These are phyloP conservation scores for Ciconia stormi DNA, from an alignment of 2,113 vertebrate species.

Conservation along the genomic window DNA sequence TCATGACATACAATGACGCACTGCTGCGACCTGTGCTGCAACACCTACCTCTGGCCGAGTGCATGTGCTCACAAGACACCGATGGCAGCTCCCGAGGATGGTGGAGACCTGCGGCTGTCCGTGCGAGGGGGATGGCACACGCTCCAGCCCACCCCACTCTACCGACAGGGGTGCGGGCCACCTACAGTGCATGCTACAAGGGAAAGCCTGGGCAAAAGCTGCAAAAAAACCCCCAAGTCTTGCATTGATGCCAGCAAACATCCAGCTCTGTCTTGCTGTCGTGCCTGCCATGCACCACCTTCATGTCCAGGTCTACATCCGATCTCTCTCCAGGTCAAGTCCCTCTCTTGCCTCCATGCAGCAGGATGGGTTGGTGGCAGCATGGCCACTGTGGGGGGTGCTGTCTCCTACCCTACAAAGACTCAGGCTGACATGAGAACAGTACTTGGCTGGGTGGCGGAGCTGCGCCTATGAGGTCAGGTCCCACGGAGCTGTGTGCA, in stretches of 20 bases:
- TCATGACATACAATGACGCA: fast-evolving
- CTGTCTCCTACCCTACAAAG: slow-evolving; percentile 71
- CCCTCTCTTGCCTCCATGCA: neutral
- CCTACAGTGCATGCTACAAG: neutral
- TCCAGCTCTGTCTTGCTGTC: neutral
- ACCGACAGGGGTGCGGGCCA: fast-evolving
- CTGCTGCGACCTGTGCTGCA: fast-evolving
- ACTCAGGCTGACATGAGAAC: slow-evolving; percentile 64
- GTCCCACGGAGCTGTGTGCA: slow-evolving; percentile 46
- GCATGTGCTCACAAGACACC: fast-evolving
- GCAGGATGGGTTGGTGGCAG: neutral
- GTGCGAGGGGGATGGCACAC: fast-evolving
- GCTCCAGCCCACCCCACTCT: fast-evolving
- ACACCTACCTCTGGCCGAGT: neutral
- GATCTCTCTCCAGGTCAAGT: neutral
- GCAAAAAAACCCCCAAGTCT: neutral
- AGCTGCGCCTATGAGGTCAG: slow-evolving; percentile 66
- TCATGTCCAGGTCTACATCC: fast-evolving
- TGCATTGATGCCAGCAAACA: fast-evolving
- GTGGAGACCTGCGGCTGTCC: fast-evolving
- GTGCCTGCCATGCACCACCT: fast-evolving
- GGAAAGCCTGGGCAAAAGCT: neutral
- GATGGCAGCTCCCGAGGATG: neutral
- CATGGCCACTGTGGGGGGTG: neutral
- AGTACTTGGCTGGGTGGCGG: slow-evolving; percentile 56